Evolutionary conservation across 2,797 vertebrate genomes (phyloP).

Genomic region (Phylloscopus collybita): DNA sequence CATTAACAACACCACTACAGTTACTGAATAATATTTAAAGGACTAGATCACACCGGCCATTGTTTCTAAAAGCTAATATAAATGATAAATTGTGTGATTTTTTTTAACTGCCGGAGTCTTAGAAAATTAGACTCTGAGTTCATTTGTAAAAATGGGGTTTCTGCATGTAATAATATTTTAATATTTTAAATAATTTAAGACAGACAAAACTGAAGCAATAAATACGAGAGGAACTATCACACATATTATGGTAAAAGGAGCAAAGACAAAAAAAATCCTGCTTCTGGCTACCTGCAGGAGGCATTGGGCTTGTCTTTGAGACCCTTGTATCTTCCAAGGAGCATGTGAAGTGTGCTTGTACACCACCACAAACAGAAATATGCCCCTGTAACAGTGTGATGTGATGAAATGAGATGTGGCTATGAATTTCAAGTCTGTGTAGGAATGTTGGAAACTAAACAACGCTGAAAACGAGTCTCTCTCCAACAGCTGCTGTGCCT

Average conservation of each 20-base stretch:
- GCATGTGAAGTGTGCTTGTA: neutral
- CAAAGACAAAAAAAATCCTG: neutral
- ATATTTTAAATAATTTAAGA: neutral
- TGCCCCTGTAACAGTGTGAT: neutral
- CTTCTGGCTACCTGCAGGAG: neutral
- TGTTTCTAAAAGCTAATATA: neutral
- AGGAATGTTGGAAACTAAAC: neutral
- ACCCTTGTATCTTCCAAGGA: neutral
- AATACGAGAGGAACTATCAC: neutral
- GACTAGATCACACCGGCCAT: neutral
- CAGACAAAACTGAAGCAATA: neutral
- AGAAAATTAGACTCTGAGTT: neutral
- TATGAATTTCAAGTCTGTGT: neutral
- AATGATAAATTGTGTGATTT: neutral
- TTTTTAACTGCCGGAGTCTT: neutral
- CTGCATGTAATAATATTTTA: neutral
- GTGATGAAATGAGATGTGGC: neutral
- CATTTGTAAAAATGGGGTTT: neutral
- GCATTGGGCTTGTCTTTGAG: neutral
- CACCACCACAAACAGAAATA: neutral
- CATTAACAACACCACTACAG: neutral
- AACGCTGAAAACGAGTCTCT: neutral
- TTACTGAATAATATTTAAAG: neutral
- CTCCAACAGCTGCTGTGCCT: neutral
- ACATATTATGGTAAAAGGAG: neutral